Evolutionary conservation across 2,113 vertebrate genomes (phyloP), one percentile per base, ranked within the genome.

Genomic region (Osmerus mordax): DNA sequence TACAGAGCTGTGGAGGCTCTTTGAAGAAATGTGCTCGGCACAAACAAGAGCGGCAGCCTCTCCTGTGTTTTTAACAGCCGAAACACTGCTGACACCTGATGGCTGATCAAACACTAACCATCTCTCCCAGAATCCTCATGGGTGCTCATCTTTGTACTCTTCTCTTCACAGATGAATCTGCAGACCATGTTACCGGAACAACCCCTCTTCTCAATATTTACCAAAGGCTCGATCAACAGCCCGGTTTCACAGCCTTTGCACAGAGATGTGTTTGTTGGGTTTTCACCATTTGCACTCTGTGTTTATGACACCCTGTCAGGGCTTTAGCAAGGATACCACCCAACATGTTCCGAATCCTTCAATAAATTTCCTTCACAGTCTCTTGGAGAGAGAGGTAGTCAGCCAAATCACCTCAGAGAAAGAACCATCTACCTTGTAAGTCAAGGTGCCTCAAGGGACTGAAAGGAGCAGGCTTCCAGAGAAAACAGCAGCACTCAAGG

Each of bases 21-120:
- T 92, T 92, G 90, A 93, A 92, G 91, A 90, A 78, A 83, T 79
- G 83, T 69, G 85, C 83, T 86, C 78, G 83, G 88, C 87, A 89
- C 84, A 89, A 92, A 92, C 89, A 90, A 89, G 87, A 89, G 84
- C 86, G 56, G 88, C 85, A 87, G 87, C 87, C 88, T 87, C 88
- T 90, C 86, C 89, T 90, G 87, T 88, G 88, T 91, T 92, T 90
- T 81, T 85, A 90, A 84, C 89, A 87, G 84, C 82, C 77, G 86
- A 89, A 90, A 88, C 85, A 87, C 84, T 41, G 86, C 81, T 92
- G 91, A 92, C 91, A 92, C 88, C 86, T 92, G 90, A 92, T 91
- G 88, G 89, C 78, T 92, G 92, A 93, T 92, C 92, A 93, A 93
- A 92, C 89, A 81, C 80, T 58, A 69, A 80, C 80, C 87, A 85